Percentiles rank a stretch among this genome's conserved stretches.
Conservation (phyloP, 1,140 invertebrate species). For the Drosophila repleta region DNA sequence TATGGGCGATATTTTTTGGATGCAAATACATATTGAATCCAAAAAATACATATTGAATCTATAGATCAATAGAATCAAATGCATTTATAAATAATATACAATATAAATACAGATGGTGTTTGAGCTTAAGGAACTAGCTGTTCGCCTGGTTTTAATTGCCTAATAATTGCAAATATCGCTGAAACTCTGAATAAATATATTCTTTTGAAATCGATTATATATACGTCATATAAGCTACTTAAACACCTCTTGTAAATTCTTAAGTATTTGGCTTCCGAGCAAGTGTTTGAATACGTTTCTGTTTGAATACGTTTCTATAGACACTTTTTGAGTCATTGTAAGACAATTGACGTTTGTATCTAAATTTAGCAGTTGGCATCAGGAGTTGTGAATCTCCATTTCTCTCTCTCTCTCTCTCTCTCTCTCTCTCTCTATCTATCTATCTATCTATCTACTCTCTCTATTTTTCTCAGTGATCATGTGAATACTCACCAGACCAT, state of each 20-base stretch:
- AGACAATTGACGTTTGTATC: constrained; percentile 31
- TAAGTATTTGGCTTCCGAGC: neutral
- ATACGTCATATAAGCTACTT: neutral
- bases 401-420: neutral
- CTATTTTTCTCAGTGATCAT: neutral
- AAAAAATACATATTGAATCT: no score
- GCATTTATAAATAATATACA: no score
- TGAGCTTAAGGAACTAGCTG: no score
- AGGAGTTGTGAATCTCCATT: constrained; percentile 11
- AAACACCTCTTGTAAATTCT: neutral
- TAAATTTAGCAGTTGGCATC: constrained; percentile 57
- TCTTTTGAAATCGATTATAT: neutral
- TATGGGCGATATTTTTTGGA: no score
- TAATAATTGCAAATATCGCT: neutral
- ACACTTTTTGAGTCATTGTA: constrained; percentile 20
- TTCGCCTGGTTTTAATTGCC: no score
- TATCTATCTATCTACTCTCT: constrained; percentile 9
- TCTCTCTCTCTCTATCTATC: constrained; percentile 13
- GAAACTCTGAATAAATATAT: neutral
- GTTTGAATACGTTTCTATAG: neutral
- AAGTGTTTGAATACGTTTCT: neutral
- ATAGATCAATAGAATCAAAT: no score
- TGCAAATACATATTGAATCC: no score
- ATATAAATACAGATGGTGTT: no score
- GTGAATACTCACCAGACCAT: constrained; percentile 87